These are phyloP conservation scores for Drymodes brunneopygia DNA, from an alignment of 2,113 vertebrate genomes.

Conservation along the genomic window DNA sequence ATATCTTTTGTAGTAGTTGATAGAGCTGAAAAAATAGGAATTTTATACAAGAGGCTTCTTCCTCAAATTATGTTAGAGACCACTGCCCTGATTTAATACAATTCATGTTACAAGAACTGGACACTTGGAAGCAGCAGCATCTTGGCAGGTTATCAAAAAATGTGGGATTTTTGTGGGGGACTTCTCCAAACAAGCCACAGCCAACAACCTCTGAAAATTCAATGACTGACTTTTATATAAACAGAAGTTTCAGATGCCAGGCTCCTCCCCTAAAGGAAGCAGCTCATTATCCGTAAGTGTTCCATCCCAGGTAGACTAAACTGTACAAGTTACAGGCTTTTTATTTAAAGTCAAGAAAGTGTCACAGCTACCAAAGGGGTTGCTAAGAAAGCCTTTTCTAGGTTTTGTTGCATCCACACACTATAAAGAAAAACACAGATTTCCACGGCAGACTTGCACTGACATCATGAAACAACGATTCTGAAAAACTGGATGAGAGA, in stretches of 20 bases:
- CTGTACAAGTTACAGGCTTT: neutral
- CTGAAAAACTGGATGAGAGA: neutral
- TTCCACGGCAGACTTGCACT: neutral
- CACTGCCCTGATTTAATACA: neutral
- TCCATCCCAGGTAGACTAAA: neutral
- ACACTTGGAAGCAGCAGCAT: neutral
- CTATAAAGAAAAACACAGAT: neutral
- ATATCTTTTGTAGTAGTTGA: neutral
- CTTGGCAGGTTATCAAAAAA: neutral
- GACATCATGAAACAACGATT: neutral
- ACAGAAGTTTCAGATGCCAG: neutral
- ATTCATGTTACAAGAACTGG: neutral
- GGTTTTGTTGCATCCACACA: neutral
- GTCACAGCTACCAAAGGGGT: neutral
- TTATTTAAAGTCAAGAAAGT: neutral
- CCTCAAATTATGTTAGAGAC: neutral
- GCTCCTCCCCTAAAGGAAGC: neutral
- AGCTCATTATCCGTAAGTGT: neutral
- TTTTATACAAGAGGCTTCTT: neutral
- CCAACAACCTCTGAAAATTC: neutral
- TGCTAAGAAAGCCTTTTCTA: neutral
- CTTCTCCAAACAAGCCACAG: neutral
- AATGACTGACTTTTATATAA: neutral
- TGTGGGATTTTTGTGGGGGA: rapidly evolving
- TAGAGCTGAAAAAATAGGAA: neutral